Conservation (phyloP, 2,113 vertebrate species). For the Phrynosoma platyrhinos region DNA sequence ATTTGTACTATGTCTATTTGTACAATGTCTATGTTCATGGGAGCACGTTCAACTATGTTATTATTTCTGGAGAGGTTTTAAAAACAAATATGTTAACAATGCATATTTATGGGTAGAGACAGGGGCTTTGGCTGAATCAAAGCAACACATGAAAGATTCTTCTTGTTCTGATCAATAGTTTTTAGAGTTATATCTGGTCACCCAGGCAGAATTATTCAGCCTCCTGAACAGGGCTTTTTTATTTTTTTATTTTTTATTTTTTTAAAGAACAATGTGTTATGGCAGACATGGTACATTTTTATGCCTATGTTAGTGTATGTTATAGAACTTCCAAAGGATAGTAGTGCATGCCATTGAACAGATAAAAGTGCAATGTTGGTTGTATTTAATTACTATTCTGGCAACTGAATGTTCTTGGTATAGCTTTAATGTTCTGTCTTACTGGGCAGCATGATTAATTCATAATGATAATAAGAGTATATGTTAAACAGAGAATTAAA, state of each 20-base stretch:
- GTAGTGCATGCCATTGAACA: neutral
- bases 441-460: slow-evolving; percentile 6
- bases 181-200: neutral
- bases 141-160: neutral
- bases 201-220: neutral
- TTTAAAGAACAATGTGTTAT: neutral
- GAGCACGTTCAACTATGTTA: neutral
- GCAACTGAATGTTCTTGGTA: slow-evolving; percentile 37
- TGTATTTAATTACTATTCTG: slow-evolving; percentile 28
- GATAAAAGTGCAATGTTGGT: slow-evolving; percentile 1
- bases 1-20: neutral
- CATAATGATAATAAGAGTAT: neutral
- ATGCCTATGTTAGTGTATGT: neutral
- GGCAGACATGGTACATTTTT: neutral
- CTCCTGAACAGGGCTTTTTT: neutral
- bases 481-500: slow-evolving; percentile 40
- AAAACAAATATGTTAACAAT: neutral
- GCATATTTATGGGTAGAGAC: neutral
- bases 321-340: neutral
- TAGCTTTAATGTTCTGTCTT: slow-evolving; percentile 22
- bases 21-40: slow-evolving; percentile 3
- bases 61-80: neutral
- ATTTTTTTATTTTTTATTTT: no score
- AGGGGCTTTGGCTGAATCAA: neutral
- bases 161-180: slow-evolving; percentile 28